Percentiles rank a stretch among this genome's conserved stretches.
Evolutionary conservation across 2,888 invertebrate genomes (phyloP).

Genomic region (Drosophila diplacantha): DNA sequence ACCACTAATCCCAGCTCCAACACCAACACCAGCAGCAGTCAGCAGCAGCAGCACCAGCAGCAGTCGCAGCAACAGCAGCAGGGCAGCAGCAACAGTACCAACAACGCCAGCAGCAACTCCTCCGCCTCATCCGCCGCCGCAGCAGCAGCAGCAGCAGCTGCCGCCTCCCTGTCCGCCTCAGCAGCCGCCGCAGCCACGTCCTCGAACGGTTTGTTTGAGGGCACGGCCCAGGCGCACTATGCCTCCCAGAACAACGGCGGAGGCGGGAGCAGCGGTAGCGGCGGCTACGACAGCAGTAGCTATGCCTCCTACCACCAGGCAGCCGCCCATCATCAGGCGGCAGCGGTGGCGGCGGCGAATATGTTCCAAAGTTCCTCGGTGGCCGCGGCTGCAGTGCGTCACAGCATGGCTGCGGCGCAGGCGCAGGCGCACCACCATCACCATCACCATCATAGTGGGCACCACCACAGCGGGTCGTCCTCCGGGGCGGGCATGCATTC

Average conservation of each 20-base stretch:
- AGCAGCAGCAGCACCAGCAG: conserved; percentile 69
- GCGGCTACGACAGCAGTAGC: conserved; percentile 69
- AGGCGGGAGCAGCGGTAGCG: conserved; percentile 41
- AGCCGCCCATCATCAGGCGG: conserved; percentile 75
- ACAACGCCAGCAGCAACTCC: conserved; percentile 52
- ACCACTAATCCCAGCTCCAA: conserved; percentile 70
- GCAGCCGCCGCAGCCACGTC: conserved; percentile 48
- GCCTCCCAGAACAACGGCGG: conserved; percentile 56
- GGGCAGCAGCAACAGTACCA: conserved; percentile 71
- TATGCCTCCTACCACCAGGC: conserved; percentile 75
- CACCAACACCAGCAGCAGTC: conserved; percentile 67
- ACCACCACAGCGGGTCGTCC: conserved; percentile 56
- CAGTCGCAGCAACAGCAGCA: conserved; percentile 45
- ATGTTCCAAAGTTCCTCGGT: conserved; percentile 77
- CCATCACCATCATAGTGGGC: conserved; percentile 59
- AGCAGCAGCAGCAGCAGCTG: conserved; percentile 50
- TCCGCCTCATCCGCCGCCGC: conserved; percentile 45
- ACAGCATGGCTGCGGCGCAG: conserved; percentile 71
- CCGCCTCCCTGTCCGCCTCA: conserved; percentile 55
- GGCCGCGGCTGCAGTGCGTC: conserved; percentile 78
- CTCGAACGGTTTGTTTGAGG: conserved; percentile 74
- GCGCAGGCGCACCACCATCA: conserved; percentile 71
- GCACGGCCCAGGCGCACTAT: conserved; percentile 66
- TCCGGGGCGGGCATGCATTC: conserved; percentile 48
- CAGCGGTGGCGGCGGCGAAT: conserved; percentile 75